A percentile compares a stretch with the other conserved stretches of the same genome.
Conservation (phyloP, 2,113 vertebrate species). For the Chaetorhynchus papuensis region DNA sequence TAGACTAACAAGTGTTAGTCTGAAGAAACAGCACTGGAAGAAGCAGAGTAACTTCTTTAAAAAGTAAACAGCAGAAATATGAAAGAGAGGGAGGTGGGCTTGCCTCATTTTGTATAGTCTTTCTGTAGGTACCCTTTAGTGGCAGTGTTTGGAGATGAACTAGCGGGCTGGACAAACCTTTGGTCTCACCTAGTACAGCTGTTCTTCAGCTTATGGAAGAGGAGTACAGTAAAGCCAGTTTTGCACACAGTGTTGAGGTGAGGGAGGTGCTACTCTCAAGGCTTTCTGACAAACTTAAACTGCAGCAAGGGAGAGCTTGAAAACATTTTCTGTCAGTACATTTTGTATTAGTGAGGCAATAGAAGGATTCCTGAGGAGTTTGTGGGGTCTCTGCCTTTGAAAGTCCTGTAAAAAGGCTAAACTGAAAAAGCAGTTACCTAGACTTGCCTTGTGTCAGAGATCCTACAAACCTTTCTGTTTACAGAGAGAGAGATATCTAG, state of each 20-base stretch:
- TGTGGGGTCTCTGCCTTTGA: neutral
- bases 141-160: neutral
- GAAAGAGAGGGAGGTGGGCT: neutral
- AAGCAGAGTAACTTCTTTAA: neutral
- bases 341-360: neutral
- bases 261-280: neutral
- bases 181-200: neutral
- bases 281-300: neutral
- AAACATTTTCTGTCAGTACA: neutral
- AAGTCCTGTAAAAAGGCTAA: neutral
- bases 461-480: neutral
- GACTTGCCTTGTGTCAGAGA: neutral
- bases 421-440: neutral
- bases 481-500: neutral
- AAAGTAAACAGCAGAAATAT: neutral
- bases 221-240: neutral
- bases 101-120: neutral
- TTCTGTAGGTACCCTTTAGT: neutral
- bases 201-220: neutral
- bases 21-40: neutral
- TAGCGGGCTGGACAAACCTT: neutral
- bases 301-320: neutral
- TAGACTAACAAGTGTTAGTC: neutral
- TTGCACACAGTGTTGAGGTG: neutral
- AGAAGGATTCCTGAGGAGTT: neutral